A percentile compares a stretch with the other conserved stretches of the same genome.
These are phyloP conservation scores for Phlogophora meticulosa DNA, from an alignment of 2,888 invertebrate genomes.

Conservation along the genomic window DNA sequence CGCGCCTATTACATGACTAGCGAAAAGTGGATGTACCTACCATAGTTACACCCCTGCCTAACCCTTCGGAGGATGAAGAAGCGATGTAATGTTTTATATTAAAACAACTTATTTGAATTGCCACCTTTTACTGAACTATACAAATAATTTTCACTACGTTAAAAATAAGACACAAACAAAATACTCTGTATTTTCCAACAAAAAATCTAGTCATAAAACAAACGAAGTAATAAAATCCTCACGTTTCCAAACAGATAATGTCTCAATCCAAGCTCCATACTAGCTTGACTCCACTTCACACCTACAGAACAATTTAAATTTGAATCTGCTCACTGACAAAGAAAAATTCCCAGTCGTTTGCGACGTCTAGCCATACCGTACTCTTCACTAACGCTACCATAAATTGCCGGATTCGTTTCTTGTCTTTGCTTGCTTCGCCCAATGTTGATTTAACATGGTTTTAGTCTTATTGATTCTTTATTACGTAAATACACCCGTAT, in stretches of 20 bases:
- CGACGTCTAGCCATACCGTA: conserved; percentile 76
- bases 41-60: too few relatives aligned
- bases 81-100: too few relatives aligned
- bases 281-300: neutral
- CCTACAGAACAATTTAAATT: neutral
- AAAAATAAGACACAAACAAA: too few relatives aligned
- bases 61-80: too few relatives aligned
- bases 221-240: neutral
- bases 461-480: conserved; percentile 91
- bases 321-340: conserved; percentile 72
- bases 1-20: too few relatives aligned
- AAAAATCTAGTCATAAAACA: too few relatives aligned
- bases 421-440: conserved; percentile 88
- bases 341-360: conserved; percentile 80
- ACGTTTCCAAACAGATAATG: neutral
- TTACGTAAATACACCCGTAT: conserved; percentile 87
- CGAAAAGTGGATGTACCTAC: too few relatives aligned
- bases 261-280: neutral
- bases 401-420: conserved; percentile 90
- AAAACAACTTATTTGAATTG: too few relatives aligned
- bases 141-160: too few relatives aligned
- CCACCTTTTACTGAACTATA: too few relatives aligned
- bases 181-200: too few relatives aligned
- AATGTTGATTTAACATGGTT: conserved; percentile 91
- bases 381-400: conserved; percentile 83